Evolutionary conservation across 2,888 invertebrate genomes (phyloP), one percentile per base, ranked within the genome.

Genomic region (Matsumyia berberina): DNA sequence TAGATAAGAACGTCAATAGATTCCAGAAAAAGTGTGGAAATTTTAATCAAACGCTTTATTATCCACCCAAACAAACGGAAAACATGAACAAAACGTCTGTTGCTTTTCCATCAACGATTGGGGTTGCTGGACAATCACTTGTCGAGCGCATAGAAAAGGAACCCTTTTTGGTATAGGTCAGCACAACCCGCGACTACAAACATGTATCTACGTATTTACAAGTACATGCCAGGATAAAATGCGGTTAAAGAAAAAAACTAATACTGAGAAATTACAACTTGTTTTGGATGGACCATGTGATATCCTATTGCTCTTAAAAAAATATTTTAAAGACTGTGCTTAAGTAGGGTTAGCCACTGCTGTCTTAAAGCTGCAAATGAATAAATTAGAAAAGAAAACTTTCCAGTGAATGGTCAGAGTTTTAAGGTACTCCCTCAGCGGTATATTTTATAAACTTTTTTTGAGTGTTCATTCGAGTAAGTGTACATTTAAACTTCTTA

Each of bases 21-120:
- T 39, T 9, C 42, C 51, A 51, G 53, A 53, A 67, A 77, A 69
- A 51, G 51, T 15, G 42, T 33, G 29, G 53, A 77, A 31, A 69
- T 77, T 77, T 69, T 60, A 67, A 60, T 69, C 67, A 77, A 77
- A 77, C 58, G 51, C 60, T 77, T 69, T 77, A 77, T 60, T 69
- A 60, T 53, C 51, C 53, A 35, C 33, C 39, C 39, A 66, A 64
- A 73, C 44, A 62, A 64, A 35, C 46, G 33, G 12, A 60, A 35
- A 24, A 60, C 37, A 31, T 62, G 29, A 62, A 62, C 42, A 60
- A 62, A 19, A 17, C 9, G 67, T 67, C 39, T 76, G 76, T 76
- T 76, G 67, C 57, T 67, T 58, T 46, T 51, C 49, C 51, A 58
- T 76, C 57, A 64, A 49, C 77, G 12, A 44, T 77, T 77, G 67